phyloP scores from a whole-genome alignment of 2,113 vertebrate genomes.

The Eretmodus cyanostictus region DNA sequence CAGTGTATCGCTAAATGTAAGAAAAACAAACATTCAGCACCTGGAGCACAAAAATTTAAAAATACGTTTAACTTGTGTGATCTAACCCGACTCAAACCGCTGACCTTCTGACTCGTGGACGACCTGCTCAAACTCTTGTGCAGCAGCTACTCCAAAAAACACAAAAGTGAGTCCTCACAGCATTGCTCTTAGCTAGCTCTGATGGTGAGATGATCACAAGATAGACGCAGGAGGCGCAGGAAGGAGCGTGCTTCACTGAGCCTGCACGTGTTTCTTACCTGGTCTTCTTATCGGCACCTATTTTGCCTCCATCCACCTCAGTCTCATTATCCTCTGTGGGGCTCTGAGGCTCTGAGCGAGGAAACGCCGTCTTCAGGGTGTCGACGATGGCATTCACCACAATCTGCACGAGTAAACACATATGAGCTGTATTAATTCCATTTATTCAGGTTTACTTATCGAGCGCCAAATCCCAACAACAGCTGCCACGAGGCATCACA shows the following conservation, averaged over 20 bases:
- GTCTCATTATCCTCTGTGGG: slow-evolving; percentile 86
- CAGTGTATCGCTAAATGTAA: neutral
- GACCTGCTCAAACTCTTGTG: neutral
- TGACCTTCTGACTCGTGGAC: neutral
- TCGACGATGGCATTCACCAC: slow-evolving; percentile 93
- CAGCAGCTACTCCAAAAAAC: neutral
- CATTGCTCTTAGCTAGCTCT: neutral
- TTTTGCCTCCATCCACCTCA: slow-evolving; percentile 78
- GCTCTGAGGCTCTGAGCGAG: slow-evolving; percentile 91
- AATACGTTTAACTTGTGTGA: neutral
- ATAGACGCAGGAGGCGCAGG: neutral
- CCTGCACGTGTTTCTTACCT: slow-evolving; percentile 62
- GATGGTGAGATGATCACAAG: neutral
- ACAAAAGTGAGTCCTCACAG: rapidly evolving
- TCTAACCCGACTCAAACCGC: neutral
- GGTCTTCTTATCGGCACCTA: slow-evolving; percentile 77
- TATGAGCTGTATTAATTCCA: neutral
- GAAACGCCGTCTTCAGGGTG: slow-evolving; percentile 94
- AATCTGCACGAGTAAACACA: slow-evolving; percentile 69
- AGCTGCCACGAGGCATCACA: neutral
- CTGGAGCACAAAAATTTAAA: neutral
- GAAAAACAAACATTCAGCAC: neutral
- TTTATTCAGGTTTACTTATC: neutral
- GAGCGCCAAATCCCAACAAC: neutral
- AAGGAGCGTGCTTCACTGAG: neutral